These are phyloP conservation scores for Rhinoraja longicauda DNA, from an alignment of 2,797 vertebrate species.

Conservation along the genomic window DNA sequence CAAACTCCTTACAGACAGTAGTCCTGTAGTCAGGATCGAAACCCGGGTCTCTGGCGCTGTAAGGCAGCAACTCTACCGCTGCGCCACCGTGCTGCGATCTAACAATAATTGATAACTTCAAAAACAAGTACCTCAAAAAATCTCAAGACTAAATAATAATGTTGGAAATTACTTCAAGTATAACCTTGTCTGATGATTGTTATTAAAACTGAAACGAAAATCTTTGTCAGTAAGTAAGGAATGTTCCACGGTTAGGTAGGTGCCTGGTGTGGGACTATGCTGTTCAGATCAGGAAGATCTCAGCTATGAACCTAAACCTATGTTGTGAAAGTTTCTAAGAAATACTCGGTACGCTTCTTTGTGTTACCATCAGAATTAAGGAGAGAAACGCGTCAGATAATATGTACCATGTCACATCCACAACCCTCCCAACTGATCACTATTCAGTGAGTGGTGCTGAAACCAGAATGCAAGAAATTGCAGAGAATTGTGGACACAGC, in stretches of 20 bases:
- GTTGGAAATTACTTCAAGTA: background rate
- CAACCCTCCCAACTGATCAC: background rate
- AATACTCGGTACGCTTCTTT: background rate
- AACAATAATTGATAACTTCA: background rate
- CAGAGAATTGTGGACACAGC: too few species aligned
- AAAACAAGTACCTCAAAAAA: background rate
- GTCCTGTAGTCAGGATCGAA: too few species aligned
- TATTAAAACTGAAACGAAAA: background rate
- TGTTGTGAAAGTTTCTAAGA: background rate
- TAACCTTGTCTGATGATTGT: background rate
- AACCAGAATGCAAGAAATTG: background rate
- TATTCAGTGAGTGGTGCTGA: background rate
- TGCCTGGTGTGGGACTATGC: background rate
- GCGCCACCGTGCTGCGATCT: too few species aligned
- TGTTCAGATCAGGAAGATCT: background rate
- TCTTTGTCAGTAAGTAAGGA: background rate
- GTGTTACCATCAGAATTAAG: too few species aligned
- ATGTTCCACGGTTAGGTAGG: background rate
- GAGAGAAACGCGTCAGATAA: background rate
- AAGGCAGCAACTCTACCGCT: too few species aligned
- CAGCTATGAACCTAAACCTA: background rate
- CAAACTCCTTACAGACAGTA: too few species aligned
- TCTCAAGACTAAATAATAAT: background rate
- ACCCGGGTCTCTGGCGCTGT: too few species aligned
- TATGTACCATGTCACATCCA: background rate